phyloP scores from a whole-genome alignment of 1,140 invertebrate species.

The Holcopasites calliopsidis region DNA sequence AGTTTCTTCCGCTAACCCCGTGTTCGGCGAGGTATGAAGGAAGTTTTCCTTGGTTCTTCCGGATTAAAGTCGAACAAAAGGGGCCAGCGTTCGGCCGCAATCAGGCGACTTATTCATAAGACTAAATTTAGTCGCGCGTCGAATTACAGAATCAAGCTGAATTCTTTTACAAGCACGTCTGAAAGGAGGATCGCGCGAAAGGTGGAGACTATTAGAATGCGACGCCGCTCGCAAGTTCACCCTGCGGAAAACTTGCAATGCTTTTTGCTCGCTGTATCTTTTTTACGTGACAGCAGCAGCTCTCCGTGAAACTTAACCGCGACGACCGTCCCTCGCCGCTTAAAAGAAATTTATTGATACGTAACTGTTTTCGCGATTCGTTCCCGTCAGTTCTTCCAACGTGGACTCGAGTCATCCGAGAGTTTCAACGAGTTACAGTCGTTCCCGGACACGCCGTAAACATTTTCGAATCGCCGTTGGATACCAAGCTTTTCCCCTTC shows the following conservation, averaged over 20 bases:
- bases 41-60: background rate
- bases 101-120: slow-evolving; percentile 6
- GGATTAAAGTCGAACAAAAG: slow-evolving; percentile 2
- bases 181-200: background rate
- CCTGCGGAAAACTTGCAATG: background rate
- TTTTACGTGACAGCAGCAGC: background rate
- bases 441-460: background rate
- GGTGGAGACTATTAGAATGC: too few species aligned
- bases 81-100: background rate
- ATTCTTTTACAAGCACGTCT: background rate
- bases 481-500: background rate
- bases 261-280: too few species aligned
- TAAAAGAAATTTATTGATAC: slow-evolving; percentile 30
- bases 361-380: slow-evolving; percentile 34
- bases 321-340: too few species aligned
- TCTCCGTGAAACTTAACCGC: too few species aligned
- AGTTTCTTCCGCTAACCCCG: background rate
- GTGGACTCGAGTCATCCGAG: background rate
- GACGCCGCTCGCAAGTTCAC: background rate
- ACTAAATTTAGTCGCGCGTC: too few species aligned
- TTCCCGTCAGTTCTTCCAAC: background rate
- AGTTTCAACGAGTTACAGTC: background rate
- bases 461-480: background rate
- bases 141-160: background rate
- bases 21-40: background rate